Conservation (phyloP, 2,113 vertebrate species). For the Coregonus clupeaformis region DNA sequence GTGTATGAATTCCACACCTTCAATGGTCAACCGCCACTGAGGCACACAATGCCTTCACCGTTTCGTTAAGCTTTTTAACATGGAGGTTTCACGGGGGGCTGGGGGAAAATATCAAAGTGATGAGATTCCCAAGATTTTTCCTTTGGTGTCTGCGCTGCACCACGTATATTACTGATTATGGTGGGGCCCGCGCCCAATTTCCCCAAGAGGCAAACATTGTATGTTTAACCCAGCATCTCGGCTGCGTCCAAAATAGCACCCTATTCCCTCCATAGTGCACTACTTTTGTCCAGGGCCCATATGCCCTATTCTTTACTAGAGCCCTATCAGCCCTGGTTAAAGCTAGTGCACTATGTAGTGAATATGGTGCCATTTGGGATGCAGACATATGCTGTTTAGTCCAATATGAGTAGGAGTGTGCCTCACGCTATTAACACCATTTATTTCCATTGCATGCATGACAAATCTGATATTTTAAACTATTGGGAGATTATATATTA, state of each 20-base stretch:
- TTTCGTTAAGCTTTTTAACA: conserved; percentile 52
- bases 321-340: background rate
- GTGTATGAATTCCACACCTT: conserved; percentile 35
- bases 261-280: too few species aligned
- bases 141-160: conserved; percentile 60
- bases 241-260: background rate
- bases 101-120: conserved; percentile 5
- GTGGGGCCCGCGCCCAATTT: conserved; percentile 4
- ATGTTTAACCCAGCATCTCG: too few species aligned
- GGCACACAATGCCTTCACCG: conserved; percentile 14
- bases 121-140: conserved; percentile 37
- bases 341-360: background rate
- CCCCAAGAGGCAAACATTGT: conserved; percentile 28
- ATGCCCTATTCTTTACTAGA: too few species aligned
- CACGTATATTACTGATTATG: conserved; percentile 57
- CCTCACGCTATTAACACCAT: background rate
- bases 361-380: conserved; percentile 6
- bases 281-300: too few species aligned
- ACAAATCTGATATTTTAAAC: background rate
- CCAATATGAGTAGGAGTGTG: background rate
- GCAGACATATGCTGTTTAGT: background rate
- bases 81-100: background rate
- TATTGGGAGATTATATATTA: background rate
- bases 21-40: too few species aligned
- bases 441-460: background rate